These are phyloP conservation scores for Apis cerana DNA, from an alignment of 1,140 invertebrate species.

Conservation along the genomic window DNA sequence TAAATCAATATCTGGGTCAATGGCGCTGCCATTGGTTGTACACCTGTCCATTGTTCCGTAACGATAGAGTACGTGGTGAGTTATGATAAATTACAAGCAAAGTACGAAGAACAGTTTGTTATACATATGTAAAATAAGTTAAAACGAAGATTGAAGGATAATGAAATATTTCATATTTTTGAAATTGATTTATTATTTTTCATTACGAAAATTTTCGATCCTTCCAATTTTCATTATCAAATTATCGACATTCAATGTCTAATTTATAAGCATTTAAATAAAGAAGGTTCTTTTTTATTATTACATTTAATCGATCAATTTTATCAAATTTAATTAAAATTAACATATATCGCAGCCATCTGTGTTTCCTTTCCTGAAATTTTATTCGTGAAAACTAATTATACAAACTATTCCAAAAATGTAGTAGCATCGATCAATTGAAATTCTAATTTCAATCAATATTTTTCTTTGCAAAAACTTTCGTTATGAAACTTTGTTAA, in stretches of 20 bases:
- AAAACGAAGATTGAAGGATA: background rate
- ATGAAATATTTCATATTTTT: background rate
- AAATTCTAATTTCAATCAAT: too few species aligned
- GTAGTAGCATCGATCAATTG: too few species aligned
- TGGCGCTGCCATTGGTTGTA: slow-evolving; percentile 21
- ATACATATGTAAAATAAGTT: background rate
- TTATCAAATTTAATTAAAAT: too few species aligned
- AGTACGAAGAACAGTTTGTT: background rate
- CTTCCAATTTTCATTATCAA: too few species aligned
- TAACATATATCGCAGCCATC: too few species aligned
- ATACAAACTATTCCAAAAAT: background rate
- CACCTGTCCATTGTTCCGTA: slow-evolving; percentile 37
- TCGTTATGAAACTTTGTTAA: too few species aligned
- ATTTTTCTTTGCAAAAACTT: too few species aligned
- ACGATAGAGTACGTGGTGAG: slow-evolving; percentile 21
- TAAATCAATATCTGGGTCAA: slow-evolving; percentile 43
- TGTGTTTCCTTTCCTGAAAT: background rate
- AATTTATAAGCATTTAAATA: too few species aligned
- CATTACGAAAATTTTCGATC: too few species aligned
- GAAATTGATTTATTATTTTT: background rate
- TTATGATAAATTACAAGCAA: slow-evolving; percentile 53
- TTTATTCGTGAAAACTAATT: background rate
- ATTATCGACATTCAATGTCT: too few species aligned
- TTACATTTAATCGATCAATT: too few species aligned
- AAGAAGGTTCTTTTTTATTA: too few species aligned